Conservation (phyloP, 2,888 invertebrate species). For the Tanytarsus gracilentus region DNA sequence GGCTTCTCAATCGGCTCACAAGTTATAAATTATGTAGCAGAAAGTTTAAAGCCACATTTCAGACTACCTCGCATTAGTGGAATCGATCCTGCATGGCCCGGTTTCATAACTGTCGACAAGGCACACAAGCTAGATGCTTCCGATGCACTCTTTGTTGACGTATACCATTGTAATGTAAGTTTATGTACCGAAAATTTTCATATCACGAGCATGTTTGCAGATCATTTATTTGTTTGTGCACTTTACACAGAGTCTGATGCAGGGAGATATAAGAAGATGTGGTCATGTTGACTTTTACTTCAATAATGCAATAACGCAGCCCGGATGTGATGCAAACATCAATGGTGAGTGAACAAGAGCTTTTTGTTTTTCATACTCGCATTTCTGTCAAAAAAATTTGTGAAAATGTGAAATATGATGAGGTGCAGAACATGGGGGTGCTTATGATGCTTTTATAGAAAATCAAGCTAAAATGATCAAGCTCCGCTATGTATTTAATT, state of each 20-base stretch:
- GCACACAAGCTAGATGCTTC: constrained; percentile 51
- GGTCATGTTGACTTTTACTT: not conserved
- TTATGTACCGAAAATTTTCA: not conserved
- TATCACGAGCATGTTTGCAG: not conserved
- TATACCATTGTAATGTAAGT: constrained; percentile 65
- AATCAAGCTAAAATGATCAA: too few relatives aligned
- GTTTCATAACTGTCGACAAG: constrained; percentile 49
- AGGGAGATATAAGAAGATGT: not conserved
- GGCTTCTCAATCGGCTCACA: constrained; percentile 62
- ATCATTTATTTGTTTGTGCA: not conserved
- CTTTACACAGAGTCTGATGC: not conserved
- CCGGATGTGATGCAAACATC: not conserved
- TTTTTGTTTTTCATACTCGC: too few relatives aligned
- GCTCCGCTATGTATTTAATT: too few relatives aligned
- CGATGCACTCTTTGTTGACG: constrained; percentile 61
- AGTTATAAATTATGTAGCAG: constrained; percentile 49
- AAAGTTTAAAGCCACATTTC: constrained; percentile 45
- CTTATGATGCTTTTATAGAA: too few relatives aligned
- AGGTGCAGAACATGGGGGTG: too few relatives aligned
- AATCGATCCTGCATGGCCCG: constrained; percentile 60
- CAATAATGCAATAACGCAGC: not conserved
- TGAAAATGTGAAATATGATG: too few relatives aligned
- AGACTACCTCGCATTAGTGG: constrained; percentile 51
- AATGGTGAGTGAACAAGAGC: too few relatives aligned
- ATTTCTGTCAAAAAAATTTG: too few relatives aligned